Conservation (phyloP, 2,797 vertebrate genomes). For the Trichosurus vulpecula region DNA sequence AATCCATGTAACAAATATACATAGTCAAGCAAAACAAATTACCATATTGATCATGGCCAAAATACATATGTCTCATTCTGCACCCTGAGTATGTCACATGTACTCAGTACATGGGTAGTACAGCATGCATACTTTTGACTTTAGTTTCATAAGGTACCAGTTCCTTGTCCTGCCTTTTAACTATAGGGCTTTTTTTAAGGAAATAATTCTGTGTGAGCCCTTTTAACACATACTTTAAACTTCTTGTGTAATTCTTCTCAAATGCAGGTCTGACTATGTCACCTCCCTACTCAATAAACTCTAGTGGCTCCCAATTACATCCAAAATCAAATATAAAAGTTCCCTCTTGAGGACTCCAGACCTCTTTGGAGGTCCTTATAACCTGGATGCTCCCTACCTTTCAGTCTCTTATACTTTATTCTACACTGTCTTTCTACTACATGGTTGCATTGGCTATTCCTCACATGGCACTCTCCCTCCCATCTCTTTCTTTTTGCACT, state of each 20-base stretch:
- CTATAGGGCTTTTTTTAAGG: neutral
- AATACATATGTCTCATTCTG: neutral
- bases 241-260: neutral
- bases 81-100: neutral
- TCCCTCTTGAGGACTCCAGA: no score
- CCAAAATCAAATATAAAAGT: neutral
- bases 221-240: neutral
- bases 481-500: neutral
- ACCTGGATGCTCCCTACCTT: neutral
- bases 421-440: neutral
- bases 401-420: neutral
- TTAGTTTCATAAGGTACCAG: neutral
- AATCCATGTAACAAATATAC: neutral
- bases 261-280: neutral
- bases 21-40: neutral
- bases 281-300: neutral
- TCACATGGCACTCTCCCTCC: neutral
- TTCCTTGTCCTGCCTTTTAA: neutral
- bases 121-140: neutral
- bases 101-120: neutral
- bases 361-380: neutral
- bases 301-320: neutral
- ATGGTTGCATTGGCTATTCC: neutral
- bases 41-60: neutral
- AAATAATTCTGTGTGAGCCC: neutral